Evolutionary conservation across 2,113 vertebrate species (phyloP).

Genomic region (Mirounga angustirostris): DNA sequence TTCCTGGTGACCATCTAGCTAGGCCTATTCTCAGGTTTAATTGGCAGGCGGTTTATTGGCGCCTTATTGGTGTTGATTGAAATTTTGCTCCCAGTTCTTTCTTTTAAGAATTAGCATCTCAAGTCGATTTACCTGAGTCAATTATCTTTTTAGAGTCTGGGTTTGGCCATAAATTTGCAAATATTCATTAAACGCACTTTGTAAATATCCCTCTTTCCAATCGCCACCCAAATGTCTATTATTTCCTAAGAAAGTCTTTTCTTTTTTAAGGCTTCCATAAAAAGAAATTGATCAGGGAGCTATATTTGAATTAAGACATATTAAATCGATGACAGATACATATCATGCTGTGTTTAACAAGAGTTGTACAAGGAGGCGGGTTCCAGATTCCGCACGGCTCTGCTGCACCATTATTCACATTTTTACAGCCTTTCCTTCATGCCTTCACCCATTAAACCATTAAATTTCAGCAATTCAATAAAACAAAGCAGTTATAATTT

Average conservation of each 20-base stretch:
- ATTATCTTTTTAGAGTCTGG: constrained; percentile 65
- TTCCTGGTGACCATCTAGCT: constrained; percentile 75
- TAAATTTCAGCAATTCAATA: constrained; percentile 71
- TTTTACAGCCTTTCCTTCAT: constrained; percentile 82
- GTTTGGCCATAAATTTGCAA: constrained; percentile 76
- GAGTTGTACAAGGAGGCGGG: constrained; percentile 84
- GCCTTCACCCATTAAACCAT: constrained; percentile 75
- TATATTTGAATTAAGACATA: constrained; percentile 92
- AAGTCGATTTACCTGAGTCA: constrained; percentile 64
- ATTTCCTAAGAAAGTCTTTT: constrained; percentile 82
- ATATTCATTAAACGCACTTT: constrained; percentile 79
- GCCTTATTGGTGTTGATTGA: constrained; percentile 81
- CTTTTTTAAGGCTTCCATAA: constrained; percentile 85
- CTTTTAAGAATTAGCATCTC: constrained; percentile 65
- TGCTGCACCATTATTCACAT: constrained; percentile 76
- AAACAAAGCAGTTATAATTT: constrained; percentile 76
- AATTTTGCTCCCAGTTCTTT: constrained; percentile 80
- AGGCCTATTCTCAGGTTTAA: constrained; percentile 83
- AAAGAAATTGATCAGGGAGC: constrained; percentile 89
- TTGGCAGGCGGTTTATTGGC: constrained; percentile 82
- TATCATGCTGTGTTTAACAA: constrained; percentile 90
- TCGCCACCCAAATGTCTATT: constrained; percentile 73
- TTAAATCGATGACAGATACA: constrained; percentile 93
- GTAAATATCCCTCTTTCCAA: constrained; percentile 58
- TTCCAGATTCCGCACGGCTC: constrained; percentile 76